Base-by-base conservation (phyloP, 2,797 vertebrate species). In the Chromis chromis region DNA sequence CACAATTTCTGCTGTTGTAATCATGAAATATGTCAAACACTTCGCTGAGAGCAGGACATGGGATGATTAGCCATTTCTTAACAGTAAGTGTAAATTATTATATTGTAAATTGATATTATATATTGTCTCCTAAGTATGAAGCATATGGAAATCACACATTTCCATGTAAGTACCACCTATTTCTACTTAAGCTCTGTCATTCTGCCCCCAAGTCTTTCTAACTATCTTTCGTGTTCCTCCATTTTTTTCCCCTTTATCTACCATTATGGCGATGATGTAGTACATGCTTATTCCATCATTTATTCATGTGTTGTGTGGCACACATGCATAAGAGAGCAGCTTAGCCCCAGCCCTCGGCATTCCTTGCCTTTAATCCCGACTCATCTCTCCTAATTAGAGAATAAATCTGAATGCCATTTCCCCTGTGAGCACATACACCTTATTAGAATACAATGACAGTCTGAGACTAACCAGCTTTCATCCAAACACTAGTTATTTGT, bases 371-470 rank as follows among this genome's bases (percentile, higher is more conserved):
- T 79, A 78, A 86, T 81, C 65, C 56, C 1, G 6, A 72, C 56
- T 74, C 76, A 67, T 82, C 59, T 71, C 48, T 66, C 44, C 69
- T 90, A 89, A 92, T 92, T 88, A 86, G 75, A 84, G 67, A 86
- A 75, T 62, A 77, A 62, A 78, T 78, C 48, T 65, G 63, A 80
- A 72, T 66, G 61, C 11, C 21, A 72, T 62, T 61, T 72, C 56
- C 46, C 39, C 60, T 48, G 39, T 74, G 56, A 83, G 70, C 50
- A 69, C 67, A 14, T 48, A 40, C 52, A 17, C 7, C 73, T 68
- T 14, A 63, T 69, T 22, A 55, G 52, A 65, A 70, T 54, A 50
- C 50, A 60, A 46, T 42, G 12, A 5, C 33, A 21, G 68, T 14
- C 40, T 4, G 21, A 49, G 49, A 56, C 50, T n/a, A 46, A 48